phyloP scores from a whole-genome alignment of 2,113 vertebrate genomes.

The Hydrochoerus hydrochaeris region DNA sequence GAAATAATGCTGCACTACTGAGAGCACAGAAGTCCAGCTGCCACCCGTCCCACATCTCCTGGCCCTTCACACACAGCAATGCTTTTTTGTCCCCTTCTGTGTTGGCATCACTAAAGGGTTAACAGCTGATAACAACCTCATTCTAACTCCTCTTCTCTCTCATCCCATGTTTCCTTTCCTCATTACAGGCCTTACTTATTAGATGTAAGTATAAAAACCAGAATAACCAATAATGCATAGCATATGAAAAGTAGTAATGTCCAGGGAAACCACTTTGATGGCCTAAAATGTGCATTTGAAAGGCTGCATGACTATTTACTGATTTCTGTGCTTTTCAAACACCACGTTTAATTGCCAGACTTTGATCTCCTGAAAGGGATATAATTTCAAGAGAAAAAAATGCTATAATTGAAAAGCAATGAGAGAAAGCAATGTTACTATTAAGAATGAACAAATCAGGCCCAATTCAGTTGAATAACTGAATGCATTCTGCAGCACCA shows the following conservation, averaged over 20 bases:
- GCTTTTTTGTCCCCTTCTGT: neutral
- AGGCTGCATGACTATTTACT: conserved; percentile 66
- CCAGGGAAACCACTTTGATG: conserved; percentile 27
- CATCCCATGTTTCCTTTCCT: neutral
- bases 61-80: no score
- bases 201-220: neutral
- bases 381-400: conserved; percentile 82
- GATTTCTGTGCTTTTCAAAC: conserved; percentile 63
- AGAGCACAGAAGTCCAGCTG: neutral
- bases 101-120: neutral
- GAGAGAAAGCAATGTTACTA: conserved; percentile 63
- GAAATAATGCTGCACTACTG: neutral
- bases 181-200: neutral
- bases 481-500: conserved; percentile 63
- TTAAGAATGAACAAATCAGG: conserved; percentile 81
- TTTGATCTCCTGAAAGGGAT: conserved; percentile 81
- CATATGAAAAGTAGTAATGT: neutral
- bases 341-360: conserved; percentile 72
- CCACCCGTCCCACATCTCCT: neutral
- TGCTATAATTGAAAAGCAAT: conserved; percentile 80
- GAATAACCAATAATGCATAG: neutral
- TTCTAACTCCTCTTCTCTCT: neutral
- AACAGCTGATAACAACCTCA: neutral
- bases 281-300: conserved; percentile 41
- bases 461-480: conserved; percentile 66